Evolutionary conservation across 37 sponge, comb jelly and placozoan genomes (phyloP).

Genomic region (Chondrosia reniformis): DNA sequence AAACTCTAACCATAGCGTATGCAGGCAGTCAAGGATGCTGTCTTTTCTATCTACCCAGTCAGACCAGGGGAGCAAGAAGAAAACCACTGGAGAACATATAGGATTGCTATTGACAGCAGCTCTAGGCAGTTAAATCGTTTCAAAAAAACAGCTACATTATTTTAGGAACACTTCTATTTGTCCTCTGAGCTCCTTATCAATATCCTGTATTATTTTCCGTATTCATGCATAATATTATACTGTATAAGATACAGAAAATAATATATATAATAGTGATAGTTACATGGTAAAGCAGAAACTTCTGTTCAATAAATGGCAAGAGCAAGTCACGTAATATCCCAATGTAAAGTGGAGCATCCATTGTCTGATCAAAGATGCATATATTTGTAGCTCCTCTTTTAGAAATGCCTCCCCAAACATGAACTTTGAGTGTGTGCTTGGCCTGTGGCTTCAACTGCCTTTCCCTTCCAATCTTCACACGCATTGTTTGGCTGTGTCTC

Average conservation of each 20-base stretch:
- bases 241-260: too few relatives aligned
- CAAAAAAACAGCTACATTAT: too few relatives aligned
- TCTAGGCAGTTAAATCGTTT: too few relatives aligned
- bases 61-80: neutral
- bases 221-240: too few relatives aligned
- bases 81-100: neutral
- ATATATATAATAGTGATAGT: too few relatives aligned
- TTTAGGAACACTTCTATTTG: too few relatives aligned
- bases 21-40: neutral
- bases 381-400: neutral
- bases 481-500: neutral
- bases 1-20: neutral
- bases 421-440: neutral
- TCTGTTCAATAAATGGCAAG: neutral
- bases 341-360: conserved; percentile 4
- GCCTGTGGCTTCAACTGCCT: neutral
- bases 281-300: too few relatives aligned
- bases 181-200: too few relatives aligned
- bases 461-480: conserved; percentile 2
- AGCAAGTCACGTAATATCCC: neutral
- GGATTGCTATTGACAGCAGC: neutral
- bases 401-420: neutral
- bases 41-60: neutral
- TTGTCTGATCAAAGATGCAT: too few relatives aligned
- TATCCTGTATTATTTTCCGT: too few relatives aligned